These are phyloP conservation scores for Enteromius thamalakanensis DNA, from an alignment of 2,797 vertebrate genomes.

Conservation along the genomic window DNA sequence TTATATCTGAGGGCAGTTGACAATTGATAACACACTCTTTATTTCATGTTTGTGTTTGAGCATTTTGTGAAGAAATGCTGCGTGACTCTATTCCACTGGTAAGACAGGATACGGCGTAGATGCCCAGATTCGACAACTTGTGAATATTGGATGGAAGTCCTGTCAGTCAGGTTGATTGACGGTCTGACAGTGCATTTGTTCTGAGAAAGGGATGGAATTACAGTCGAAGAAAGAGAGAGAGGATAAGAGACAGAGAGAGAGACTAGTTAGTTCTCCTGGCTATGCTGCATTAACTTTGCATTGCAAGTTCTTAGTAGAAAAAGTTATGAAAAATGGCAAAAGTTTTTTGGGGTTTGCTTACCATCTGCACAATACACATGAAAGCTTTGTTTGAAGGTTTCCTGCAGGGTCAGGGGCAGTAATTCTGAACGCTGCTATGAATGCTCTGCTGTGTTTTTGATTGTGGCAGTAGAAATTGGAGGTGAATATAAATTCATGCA, in stretches of 20 bases:
- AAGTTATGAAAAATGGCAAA: background rate
- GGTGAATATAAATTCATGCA: conserved; percentile 28
- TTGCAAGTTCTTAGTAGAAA: background rate
- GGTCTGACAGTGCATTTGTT: conserved; percentile 76
- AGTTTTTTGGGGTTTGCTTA: background rate
- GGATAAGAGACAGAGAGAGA: conserved; percentile 24
- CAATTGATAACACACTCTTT: conserved; percentile 27
- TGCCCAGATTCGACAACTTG: conserved; percentile 75
- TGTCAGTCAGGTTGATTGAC: conserved; percentile 79
- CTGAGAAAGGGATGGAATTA: conserved; percentile 77
- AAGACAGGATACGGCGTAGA: conserved; percentile 71
- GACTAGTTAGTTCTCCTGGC: conserved; percentile 15
- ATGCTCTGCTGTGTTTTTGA: conserved; percentile 27
- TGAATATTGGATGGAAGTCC: conserved; percentile 84
- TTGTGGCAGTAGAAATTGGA: background rate
- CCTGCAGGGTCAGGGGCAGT: background rate
- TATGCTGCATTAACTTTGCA: background rate
- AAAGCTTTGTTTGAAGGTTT: background rate
- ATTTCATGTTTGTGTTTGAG: conserved; percentile 7
- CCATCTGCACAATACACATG: background rate
- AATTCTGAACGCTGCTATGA: conserved; percentile 1
- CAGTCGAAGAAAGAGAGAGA: conserved; percentile 62
- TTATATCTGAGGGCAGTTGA: conserved; percentile 2
- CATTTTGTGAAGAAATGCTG: conserved; percentile 44
- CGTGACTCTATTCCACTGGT: conserved; percentile 55